Evolutionary conservation across 64 coral and sea anemone genomes (phyloP).

Genomic region (Stichodactyla helianthus): DNA sequence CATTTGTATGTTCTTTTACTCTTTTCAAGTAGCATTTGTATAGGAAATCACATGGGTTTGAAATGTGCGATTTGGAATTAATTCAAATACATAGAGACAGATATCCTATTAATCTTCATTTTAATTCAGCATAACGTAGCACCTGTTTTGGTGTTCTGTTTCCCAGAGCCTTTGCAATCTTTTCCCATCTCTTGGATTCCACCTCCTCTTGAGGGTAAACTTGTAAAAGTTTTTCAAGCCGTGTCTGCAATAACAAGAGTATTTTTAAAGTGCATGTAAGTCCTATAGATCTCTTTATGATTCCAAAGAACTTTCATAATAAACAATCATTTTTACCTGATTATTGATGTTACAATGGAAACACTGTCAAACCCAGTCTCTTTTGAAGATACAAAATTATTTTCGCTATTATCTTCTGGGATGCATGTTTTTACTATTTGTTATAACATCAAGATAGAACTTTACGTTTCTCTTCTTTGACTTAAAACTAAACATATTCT

Average conservation of each 20-base stretch:
- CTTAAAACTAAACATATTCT: too few relatives aligned
- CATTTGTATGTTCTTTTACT: too few relatives aligned
- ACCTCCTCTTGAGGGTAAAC: slow-evolving; percentile 91
- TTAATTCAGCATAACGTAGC: neutral
- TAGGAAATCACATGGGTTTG: too few relatives aligned
- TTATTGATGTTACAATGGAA: neutral
- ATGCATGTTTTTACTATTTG: too few relatives aligned
- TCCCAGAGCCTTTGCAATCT: slow-evolving; percentile 87
- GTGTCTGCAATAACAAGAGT: slow-evolving; percentile 38
- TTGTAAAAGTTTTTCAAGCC: slow-evolving; percentile 86
- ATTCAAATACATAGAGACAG: neutral
- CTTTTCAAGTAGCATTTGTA: neutral
- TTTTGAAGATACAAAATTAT: too few relatives aligned
- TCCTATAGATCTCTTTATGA: too few relatives aligned
- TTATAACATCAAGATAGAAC: too few relatives aligned
- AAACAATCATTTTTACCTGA: too few relatives aligned
- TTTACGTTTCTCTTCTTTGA: too few relatives aligned
- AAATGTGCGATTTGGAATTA: too few relatives aligned
- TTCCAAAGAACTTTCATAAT: too few relatives aligned
- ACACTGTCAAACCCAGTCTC: neutral
- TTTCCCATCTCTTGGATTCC: slow-evolving; percentile 94
- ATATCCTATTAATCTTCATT: neutral
- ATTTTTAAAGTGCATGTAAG: neutral
- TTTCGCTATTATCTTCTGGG: too few relatives aligned
- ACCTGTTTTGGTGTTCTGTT: slow-evolving; percentile 97